Conservation (phyloP, 2,113 vertebrate species). For the Barnardius zonarius region DNA sequence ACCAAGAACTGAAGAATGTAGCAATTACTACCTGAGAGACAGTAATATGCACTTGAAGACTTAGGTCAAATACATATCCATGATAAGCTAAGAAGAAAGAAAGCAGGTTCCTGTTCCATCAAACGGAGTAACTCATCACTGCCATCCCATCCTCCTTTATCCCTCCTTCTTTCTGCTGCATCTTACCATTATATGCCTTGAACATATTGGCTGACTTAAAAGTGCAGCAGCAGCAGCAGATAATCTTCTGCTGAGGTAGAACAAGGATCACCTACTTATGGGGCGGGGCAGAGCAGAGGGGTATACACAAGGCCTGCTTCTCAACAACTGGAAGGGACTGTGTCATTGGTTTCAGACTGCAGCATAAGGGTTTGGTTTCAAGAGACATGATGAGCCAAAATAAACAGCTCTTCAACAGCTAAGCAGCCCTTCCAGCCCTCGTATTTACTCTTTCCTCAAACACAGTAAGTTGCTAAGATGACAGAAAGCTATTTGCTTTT, state of each 20-base stretch:
- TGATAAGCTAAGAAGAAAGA: neutral
- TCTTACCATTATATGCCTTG: neutral
- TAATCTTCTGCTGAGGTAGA: neutral
- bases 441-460: neutral
- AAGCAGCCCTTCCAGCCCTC: neutral
- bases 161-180: neutral
- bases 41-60: neutral
- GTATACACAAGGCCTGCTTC: neutral
- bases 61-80: neutral
- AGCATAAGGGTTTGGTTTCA: neutral
- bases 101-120: neutral
- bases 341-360: neutral
- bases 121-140: rapidly evolving
- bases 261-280: neutral
- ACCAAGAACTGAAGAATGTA: neutral
- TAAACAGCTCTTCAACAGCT: neutral
- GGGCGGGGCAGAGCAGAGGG: neutral
- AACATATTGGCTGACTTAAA: neutral
- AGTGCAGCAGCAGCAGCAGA: neutral
- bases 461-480: neutral
- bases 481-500: neutral
- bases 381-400: neutral
- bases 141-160: neutral
- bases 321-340: neutral
- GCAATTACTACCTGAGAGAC: neutral